Conservation (phyloP, 2,888 invertebrate species). For the Carpatolechia fugitivella region DNA sequence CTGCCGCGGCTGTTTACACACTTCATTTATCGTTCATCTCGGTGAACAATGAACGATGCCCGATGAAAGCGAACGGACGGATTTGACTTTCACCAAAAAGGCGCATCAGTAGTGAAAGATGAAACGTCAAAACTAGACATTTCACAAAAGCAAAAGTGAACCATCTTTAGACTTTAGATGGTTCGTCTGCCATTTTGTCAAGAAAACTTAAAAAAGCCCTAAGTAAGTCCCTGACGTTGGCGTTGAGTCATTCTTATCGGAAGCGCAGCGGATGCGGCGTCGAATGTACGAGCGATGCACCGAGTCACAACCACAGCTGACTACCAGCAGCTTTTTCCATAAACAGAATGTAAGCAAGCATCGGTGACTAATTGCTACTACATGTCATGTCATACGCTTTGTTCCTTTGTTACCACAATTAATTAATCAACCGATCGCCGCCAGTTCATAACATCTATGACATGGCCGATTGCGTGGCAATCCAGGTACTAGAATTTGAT, state of each 20-base stretch:
- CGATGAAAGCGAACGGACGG: too few relatives aligned
- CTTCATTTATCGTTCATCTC: too few relatives aligned
- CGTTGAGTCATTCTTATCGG: constrained; percentile 71
- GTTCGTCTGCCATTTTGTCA: too few relatives aligned
- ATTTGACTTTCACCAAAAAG: too few relatives aligned
- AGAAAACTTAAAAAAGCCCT: neutral
- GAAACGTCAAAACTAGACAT: too few relatives aligned
- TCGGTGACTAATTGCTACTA: constrained; percentile 59
- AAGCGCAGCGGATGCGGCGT: constrained; percentile 66
- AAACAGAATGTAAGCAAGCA: constrained; percentile 53
- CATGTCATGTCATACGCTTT: constrained; percentile 42
- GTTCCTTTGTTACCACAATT: constrained; percentile 64
- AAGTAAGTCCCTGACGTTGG: constrained; percentile 3
- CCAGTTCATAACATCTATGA: constrained; percentile 1
- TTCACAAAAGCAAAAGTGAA: too few relatives aligned
- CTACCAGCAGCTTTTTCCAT: constrained; percentile 57
- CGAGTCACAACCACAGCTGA: constrained; percentile 51
- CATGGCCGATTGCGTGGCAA: neutral
- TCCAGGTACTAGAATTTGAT: neutral
- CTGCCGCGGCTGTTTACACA: too few relatives aligned
- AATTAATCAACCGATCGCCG: constrained; percentile 8
- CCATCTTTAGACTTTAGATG: too few relatives aligned
- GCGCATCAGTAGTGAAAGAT: too few relatives aligned
- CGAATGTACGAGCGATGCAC: constrained; percentile 37
- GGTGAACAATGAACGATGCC: too few relatives aligned